A percentile compares a stretch with the other conserved stretches of the same genome.
phyloP scores from a whole-genome alignment of 2,797 vertebrate genomes.

The Thamnophis elegans region DNA sequence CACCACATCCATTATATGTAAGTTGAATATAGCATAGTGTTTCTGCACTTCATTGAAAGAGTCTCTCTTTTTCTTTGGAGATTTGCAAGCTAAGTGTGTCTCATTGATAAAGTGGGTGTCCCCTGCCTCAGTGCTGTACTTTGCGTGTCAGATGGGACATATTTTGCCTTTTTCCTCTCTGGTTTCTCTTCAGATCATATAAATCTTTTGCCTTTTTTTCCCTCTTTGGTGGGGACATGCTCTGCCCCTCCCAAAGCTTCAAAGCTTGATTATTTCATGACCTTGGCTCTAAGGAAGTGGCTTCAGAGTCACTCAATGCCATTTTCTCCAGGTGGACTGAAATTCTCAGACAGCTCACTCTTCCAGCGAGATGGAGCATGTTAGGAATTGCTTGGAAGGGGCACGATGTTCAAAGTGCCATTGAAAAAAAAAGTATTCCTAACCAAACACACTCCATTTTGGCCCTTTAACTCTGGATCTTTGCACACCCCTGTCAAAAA shows the following conservation, averaged over 20 bases:
- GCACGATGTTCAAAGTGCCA: background rate
- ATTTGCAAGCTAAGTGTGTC: background rate
- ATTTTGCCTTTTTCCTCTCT: background rate
- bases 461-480: background rate
- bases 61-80: no score
- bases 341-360: background rate
- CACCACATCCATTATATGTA: no score
- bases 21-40: no score
- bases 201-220: no score
- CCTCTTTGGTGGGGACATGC: background rate
- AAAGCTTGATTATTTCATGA: background rate
- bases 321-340: background rate
- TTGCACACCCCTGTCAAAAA: background rate
- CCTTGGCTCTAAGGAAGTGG: background rate
- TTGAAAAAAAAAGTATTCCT: background rate
- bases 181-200: no score
- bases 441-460: background rate
- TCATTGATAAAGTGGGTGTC: background rate
- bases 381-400: background rate
- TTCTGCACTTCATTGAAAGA: no score
- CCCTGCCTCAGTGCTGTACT: background rate
- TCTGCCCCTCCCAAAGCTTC: background rate
- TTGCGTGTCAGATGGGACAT: background rate
- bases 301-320: background rate
- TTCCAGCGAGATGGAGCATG: background rate